Evolutionary conservation across 1,140 invertebrate species (phyloP).

Genomic region (Anoplolepis gracilipes): DNA sequence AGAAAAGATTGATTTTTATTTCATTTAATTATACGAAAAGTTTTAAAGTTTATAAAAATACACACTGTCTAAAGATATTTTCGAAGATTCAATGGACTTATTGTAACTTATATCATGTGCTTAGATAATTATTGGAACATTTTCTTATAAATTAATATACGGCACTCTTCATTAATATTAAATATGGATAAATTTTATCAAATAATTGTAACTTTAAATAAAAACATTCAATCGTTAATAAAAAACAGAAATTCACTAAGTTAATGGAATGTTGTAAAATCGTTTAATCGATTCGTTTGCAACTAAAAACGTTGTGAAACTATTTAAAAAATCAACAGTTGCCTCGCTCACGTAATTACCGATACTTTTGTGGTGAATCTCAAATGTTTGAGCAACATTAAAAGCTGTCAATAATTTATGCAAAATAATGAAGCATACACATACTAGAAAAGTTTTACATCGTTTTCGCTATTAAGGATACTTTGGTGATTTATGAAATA

Average conservation of each 20-base stretch:
- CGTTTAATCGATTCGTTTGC: not conserved
- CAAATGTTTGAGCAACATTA: conserved; percentile 31
- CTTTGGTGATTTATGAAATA: conserved; percentile 10
- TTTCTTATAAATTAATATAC: not conserved
- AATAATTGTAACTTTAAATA: conserved; percentile 1
- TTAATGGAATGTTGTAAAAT: not conserved
- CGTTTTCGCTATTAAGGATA: not conserved
- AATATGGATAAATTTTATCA: not conserved
- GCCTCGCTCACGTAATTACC: not conserved
- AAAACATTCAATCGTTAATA: not conserved
- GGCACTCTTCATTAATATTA: not conserved
- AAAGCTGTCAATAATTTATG: conserved; percentile 29
- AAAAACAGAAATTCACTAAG: not conserved
- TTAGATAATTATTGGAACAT: not conserved
- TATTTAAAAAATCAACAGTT: conserved; percentile 55
- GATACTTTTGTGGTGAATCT: conserved; percentile 39
- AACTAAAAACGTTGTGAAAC: not conserved
- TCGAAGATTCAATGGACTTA: not conserved
- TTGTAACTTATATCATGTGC: not conserved
- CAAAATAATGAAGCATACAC: not conserved
- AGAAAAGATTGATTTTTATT: not conserved
- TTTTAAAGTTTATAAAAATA: conserved; percentile 2
- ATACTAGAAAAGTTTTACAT: conserved; percentile 15
- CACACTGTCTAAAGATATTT: not conserved
- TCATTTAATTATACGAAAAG: not conserved